Percentiles rank a stretch among this genome's conserved stretches.
Conservation (phyloP, 1,140 invertebrate species). For the Drosophila repleta region DNA sequence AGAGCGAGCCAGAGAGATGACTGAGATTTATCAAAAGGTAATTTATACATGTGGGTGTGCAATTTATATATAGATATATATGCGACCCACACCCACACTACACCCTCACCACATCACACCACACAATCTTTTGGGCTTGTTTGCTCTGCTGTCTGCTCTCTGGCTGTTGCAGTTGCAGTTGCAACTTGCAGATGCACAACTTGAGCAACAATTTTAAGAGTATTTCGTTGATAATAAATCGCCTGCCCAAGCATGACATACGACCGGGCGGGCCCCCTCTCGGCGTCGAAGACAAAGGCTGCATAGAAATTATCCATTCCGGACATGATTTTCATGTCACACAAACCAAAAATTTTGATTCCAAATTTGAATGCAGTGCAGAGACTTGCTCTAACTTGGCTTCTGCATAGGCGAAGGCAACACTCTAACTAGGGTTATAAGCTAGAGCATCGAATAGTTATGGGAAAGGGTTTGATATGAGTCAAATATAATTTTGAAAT, state of each 20-base stretch:
- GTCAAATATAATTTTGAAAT: too few relatives aligned
- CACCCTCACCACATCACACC: background rate
- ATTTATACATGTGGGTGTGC: conserved; percentile 80
- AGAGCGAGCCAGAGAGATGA: conserved; percentile 11
- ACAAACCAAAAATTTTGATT: conserved; percentile 5
- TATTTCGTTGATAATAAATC: conserved; percentile 82
- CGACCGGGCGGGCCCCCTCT: conserved; percentile 21
- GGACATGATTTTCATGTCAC: conserved; percentile 9
- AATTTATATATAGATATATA: conserved; percentile 71
- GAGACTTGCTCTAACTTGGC: too few relatives aligned
- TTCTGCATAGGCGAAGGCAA: too few relatives aligned
- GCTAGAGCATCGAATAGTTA: too few relatives aligned
- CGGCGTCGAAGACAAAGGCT: conserved; percentile 2
- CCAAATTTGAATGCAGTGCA: conserved; percentile 2
- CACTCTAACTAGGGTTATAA: too few relatives aligned
- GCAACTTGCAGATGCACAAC: conserved; percentile 53
- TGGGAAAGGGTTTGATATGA: too few relatives aligned
- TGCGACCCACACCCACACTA: background rate
- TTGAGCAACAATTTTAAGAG: conserved; percentile 76
- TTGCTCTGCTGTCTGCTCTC: conserved; percentile 51
- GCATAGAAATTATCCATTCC: background rate
- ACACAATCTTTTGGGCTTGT: conserved; percentile 28
- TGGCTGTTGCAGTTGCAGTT: conserved; percentile 22
- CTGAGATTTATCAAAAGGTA: conserved; percentile 84
- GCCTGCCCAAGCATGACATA: conserved; percentile 76